Evolutionary conservation across 2,888 invertebrate species (phyloP).

Genomic region (Andrena bucephala): DNA sequence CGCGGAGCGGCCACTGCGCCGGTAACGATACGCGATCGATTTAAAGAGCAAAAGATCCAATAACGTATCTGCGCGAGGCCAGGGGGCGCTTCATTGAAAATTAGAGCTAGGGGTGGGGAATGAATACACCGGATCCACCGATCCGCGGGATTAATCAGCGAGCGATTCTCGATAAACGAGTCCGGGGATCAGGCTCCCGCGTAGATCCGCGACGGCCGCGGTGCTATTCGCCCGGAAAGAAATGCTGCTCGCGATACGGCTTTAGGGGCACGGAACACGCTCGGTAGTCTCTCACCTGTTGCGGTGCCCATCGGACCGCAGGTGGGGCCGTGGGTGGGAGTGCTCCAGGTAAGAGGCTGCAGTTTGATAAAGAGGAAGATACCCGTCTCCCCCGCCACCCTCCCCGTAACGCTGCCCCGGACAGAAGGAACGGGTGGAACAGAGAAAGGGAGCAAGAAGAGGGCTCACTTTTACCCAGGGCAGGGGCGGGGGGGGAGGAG

Average conservation of each 20-base stretch:
- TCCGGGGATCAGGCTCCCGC: conserved; percentile 35
- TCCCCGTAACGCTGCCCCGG: conserved; percentile 44
- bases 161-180: conserved; percentile 38
- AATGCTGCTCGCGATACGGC: conserved; percentile 47
- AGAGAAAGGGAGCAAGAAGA: conserved; percentile 42
- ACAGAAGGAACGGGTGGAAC: conserved; percentile 47
- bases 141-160: conserved; percentile 38
- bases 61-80: neutral
- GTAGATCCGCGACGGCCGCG: conserved; percentile 27
- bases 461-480: conserved; percentile 62
- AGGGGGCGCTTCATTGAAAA: conserved; percentile 26
- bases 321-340: conserved; percentile 80
- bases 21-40: neutral
- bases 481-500: conserved; percentile 54
- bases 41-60: neutral
- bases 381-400: conserved; percentile 48
- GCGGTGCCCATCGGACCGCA: conserved; percentile 73
- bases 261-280: conserved; percentile 59
- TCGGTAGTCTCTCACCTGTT: conserved; percentile 81
- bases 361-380: conserved; percentile 80
- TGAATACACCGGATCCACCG: conserved; percentile 1
- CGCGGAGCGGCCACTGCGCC: conserved; percentile 3
- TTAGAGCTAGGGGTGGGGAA: conserved; percentile 4
- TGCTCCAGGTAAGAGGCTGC: conserved; percentile 76
- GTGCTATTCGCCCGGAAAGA: conserved; percentile 26